Percentiles rank a stretch among this genome's conserved stretches.
Evolutionary conservation across 2,797 vertebrate genomes (phyloP).

Genomic region (Centropyge bicolor): DNA sequence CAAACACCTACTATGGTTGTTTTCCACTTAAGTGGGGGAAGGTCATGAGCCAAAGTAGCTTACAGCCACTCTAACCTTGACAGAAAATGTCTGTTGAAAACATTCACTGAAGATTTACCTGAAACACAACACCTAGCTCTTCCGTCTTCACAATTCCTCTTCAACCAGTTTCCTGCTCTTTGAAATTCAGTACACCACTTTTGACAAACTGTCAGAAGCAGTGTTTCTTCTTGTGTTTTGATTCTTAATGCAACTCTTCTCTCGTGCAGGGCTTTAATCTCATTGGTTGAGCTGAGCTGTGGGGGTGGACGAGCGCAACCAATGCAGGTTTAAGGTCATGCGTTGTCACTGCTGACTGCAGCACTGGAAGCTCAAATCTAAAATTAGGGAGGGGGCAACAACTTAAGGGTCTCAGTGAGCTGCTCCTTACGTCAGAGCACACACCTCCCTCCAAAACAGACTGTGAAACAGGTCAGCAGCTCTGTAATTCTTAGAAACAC

Average conservation of each 20-base stretch:
- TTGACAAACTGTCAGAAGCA: slow-evolving; percentile 7
- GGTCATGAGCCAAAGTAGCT: slow-evolving; percentile 54
- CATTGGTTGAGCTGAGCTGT: slow-evolving; percentile 63
- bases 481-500: slow-evolving; percentile 36
- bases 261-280: slow-evolving; percentile 25
- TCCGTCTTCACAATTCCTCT: slow-evolving; percentile 41
- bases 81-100: slow-evolving; percentile 22
- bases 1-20: slow-evolving; percentile 36
- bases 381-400: slow-evolving; percentile 60
- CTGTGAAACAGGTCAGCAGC: background rate
- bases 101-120: slow-evolving; percentile 60
- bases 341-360: slow-evolving; percentile 46
- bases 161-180: slow-evolving; percentile 19
- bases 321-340: slow-evolving; percentile 67
- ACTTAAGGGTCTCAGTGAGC: slow-evolving; percentile 29
- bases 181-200: slow-evolving; percentile 31
- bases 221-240: slow-evolving; percentile 63
- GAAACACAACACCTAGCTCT: slow-evolving; percentile 30
- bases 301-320: slow-evolving; percentile 35
- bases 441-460: slow-evolving; percentile 9
- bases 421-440: slow-evolving; percentile 28
- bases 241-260: slow-evolving; percentile 45
- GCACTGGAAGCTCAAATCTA: slow-evolving; percentile 49
- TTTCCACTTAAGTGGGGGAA: slow-evolving; percentile 36
- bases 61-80: slow-evolving; percentile 55